A percentile compares a stretch with the other conserved stretches of the same genome.
These are phyloP conservation scores for Rhagium mordax DNA, from an alignment of 2,888 invertebrate genomes.

Conservation along the genomic window DNA sequence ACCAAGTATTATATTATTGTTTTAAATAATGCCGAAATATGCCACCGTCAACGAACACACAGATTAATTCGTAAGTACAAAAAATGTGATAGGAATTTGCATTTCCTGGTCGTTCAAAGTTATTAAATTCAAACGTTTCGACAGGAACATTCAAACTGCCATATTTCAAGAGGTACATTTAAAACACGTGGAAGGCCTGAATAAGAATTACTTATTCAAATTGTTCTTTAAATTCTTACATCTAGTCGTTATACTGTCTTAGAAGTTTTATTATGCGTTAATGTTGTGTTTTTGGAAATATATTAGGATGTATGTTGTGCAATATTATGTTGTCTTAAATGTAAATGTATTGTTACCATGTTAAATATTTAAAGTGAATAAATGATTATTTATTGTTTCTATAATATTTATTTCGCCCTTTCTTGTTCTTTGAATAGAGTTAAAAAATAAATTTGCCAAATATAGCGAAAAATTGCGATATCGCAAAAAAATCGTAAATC, in stretches of 20 bases:
- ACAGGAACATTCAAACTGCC: too few relatives aligned
- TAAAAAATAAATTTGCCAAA: too few relatives aligned
- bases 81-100: too few relatives aligned
- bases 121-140: too few relatives aligned
- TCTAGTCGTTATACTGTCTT: neutral
- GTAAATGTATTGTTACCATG: neutral
- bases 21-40: neutral
- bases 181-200: too few relatives aligned
- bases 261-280: neutral
- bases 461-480: too few relatives aligned
- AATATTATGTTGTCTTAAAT: neutral
- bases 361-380: neutral
- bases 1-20: neutral
- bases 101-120: too few relatives aligned
- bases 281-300: neutral
- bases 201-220: neutral
- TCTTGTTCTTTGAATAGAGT: too few relatives aligned
- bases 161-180: too few relatives aligned
- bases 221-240: neutral
- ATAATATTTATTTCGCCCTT: too few relatives aligned
- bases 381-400: neutral
- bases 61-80: too few relatives aligned
- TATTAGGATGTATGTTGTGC: neutral
- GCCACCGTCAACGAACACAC: neutral
- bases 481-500: too few relatives aligned